Percentiles rank a stretch among this genome's conserved stretches.
Conservation (phyloP, 2,113 vertebrate species). For the Arvicanthis niloticus region DNA sequence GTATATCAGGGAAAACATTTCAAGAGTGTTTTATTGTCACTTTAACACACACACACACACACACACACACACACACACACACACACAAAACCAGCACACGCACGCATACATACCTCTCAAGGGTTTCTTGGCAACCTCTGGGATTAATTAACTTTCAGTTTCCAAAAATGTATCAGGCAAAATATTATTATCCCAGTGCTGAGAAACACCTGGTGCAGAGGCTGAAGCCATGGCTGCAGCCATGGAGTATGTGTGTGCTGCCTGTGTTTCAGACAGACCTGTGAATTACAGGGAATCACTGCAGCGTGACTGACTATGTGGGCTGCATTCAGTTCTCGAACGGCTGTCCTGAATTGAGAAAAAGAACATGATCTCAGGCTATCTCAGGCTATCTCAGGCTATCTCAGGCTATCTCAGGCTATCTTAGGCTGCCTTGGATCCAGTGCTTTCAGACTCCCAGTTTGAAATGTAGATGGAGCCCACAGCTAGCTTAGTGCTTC, state of each 20-base stretch:
- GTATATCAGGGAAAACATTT: background rate
- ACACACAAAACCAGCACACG: background rate
- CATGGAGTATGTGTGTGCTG: fast-evolving
- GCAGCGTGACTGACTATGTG: background rate
- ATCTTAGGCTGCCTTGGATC: background rate
- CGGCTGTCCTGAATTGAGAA: background rate
- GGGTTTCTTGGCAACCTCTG: slow-evolving; percentile 24
- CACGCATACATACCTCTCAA: background rate
- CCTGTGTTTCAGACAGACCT: background rate
- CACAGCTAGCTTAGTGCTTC: background rate
- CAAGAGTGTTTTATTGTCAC: slow-evolving; percentile 23
- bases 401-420: background rate
- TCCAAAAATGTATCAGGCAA: background rate
- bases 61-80: background rate
- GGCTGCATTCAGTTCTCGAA: background rate
- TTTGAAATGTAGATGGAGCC: slow-evolving; percentile 48
- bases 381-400: background rate
- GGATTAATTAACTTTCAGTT: slow-evolving; percentile 41
- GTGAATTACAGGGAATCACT: background rate
- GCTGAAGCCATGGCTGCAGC: background rate
- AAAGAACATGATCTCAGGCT: background rate
- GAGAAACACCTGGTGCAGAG: background rate
- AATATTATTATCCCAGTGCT: background rate
- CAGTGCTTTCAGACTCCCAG: background rate
- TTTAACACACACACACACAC: background rate